phyloP scores from a whole-genome alignment of 2,888 invertebrate species.

The Entomobrya proxima region DNA sequence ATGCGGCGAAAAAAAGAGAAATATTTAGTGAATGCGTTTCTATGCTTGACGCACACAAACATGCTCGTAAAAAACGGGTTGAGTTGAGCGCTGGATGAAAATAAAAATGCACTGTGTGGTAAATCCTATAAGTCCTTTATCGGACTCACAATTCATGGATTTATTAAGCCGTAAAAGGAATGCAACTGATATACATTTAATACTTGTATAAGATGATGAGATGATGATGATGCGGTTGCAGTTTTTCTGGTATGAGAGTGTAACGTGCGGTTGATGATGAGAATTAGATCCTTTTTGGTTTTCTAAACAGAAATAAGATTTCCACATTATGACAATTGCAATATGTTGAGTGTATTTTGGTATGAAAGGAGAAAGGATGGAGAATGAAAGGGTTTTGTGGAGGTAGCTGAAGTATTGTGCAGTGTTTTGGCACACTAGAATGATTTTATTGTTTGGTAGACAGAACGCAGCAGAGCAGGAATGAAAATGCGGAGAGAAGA shows the following conservation, averaged over 20 bases:
- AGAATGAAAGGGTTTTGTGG: background rate
- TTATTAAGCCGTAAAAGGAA: conserved; percentile 64
- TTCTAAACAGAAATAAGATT: background rate
- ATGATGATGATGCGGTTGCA: conserved; percentile 14
- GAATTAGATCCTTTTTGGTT: conserved; percentile 14
- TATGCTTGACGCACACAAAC: background rate
- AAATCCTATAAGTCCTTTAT: conserved; percentile 66
- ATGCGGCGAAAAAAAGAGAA: too few species aligned
- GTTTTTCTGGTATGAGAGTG: too few species aligned
- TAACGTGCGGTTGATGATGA: conserved; percentile 14
- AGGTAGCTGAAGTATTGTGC: background rate
- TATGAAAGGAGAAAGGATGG: background rate
- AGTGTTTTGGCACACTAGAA: background rate
- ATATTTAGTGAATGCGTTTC: too few species aligned
- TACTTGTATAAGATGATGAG: background rate
- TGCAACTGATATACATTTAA: background rate
- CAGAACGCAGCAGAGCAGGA: too few species aligned
- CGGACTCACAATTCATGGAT: conserved; percentile 63
- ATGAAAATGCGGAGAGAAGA: too few species aligned
- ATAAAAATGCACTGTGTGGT: too few species aligned
- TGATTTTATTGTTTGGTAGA: conserved; percentile 1
- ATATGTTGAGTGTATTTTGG: background rate
- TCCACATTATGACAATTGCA: conserved; percentile 24
- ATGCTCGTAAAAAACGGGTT: background rate
- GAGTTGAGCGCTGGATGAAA: too few species aligned